Evolutionary conservation across 2,113 vertebrate species (phyloP).

Genomic region (Ochotona curzoniae): DNA sequence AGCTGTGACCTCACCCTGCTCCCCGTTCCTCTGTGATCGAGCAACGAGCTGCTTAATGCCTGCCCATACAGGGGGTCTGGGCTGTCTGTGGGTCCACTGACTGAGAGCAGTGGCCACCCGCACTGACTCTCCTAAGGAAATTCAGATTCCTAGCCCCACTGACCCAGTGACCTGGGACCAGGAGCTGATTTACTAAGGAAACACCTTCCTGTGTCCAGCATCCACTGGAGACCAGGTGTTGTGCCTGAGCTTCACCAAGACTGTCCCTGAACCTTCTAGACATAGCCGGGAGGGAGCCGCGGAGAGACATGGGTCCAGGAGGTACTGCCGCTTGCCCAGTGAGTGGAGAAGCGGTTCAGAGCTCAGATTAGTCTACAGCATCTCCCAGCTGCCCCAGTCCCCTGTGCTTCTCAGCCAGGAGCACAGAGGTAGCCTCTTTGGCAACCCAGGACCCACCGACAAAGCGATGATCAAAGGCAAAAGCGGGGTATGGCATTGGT

Average conservation of each 20-base stretch:
- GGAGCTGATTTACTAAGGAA: background rate
- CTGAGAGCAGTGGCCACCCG: background rate
- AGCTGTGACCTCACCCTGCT: background rate
- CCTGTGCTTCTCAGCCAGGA: background rate
- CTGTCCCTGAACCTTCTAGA: background rate
- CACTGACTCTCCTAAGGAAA: background rate
- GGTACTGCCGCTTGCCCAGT: no score
- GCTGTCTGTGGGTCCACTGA: background rate
- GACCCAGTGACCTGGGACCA: background rate
- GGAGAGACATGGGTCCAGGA: background rate
- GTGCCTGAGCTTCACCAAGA: background rate
- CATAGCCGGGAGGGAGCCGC: background rate
- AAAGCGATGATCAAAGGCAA: slow-evolving; percentile 35
- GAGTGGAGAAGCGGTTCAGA: background rate
- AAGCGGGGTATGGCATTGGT: background rate
- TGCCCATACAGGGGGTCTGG: background rate
- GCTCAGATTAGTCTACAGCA: background rate
- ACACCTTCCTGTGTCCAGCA: background rate
- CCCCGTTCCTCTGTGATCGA: background rate
- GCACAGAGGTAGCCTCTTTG: background rate
- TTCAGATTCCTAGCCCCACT: background rate
- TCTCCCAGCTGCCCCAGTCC: no score
- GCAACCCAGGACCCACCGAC: background rate
- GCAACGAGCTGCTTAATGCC: background rate
- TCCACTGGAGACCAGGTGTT: background rate